Conservation (phyloP, 2,113 vertebrate genomes). For the Lophotis ruficrista region DNA sequence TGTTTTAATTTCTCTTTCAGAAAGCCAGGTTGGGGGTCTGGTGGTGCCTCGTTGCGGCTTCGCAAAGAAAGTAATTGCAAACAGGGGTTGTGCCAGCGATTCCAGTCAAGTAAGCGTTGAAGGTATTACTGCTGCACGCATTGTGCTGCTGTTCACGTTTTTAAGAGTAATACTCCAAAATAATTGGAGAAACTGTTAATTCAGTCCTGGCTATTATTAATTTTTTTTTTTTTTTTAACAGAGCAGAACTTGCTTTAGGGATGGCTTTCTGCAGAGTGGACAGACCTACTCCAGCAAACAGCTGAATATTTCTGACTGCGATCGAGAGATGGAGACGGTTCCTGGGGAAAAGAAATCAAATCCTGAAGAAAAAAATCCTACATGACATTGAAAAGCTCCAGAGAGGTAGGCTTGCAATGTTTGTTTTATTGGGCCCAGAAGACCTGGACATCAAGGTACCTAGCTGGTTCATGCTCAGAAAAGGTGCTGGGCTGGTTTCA, state of each 20-base stretch:
- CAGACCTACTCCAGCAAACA: too few relatives aligned
- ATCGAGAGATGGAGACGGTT: rapidly evolving
- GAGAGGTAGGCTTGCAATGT: neutral
- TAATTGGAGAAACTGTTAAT: neutral
- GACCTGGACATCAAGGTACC: neutral
- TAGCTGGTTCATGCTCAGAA: neutral
- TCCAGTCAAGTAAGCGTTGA: neutral
- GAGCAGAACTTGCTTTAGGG: neutral
- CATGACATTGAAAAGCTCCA: rapidly evolving
- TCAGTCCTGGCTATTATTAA: neutral
- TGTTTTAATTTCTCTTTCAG: neutral
- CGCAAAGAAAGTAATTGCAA: neutral
- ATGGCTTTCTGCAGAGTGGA: neutral
- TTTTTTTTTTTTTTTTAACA: neutral
- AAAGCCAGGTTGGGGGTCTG: neutral
- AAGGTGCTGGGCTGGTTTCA: neutral
- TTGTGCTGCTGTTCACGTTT: too few relatives aligned
- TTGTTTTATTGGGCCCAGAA: neutral
- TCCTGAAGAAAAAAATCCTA: neutral
- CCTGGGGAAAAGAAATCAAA: neutral
- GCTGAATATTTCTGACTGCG: neutral
- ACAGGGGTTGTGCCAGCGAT: neutral
- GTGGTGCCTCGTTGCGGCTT: neutral
- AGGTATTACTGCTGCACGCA: neutral
- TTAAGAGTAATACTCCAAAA: neutral